Percentiles rank a stretch among this genome's conserved stretches.
Conservation (phyloP, 2,888 invertebrate species). For the Lissocephala sabroskyi region DNA sequence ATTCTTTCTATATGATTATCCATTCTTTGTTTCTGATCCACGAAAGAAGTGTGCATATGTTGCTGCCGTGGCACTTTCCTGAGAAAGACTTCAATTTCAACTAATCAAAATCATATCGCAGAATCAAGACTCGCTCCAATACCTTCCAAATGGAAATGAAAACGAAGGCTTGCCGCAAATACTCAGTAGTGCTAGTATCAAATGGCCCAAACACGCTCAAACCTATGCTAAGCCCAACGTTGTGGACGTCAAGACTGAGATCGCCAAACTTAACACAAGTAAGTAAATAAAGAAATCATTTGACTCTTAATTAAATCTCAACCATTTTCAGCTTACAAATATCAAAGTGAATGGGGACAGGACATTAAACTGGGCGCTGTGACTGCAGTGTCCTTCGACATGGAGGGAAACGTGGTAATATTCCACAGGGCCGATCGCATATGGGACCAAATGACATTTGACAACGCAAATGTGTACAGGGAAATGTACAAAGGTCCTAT, state of each 20-base stretch:
- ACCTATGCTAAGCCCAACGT: constrained; percentile 54
- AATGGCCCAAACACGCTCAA: constrained; percentile 64
- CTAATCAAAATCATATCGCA: constrained; percentile 24
- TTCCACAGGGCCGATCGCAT: constrained; percentile 85
- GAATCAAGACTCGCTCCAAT: constrained; percentile 55
- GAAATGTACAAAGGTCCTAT: constrained; percentile 77
- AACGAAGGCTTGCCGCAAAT: constrained; percentile 68
- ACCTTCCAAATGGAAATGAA: constrained; percentile 29
- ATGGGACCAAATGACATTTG: constrained; percentile 79
- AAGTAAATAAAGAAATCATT: constrained; percentile 22
- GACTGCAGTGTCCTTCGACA: constrained; percentile 85
- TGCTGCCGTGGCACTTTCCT: constrained; percentile 21
- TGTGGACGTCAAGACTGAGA: constrained; percentile 66
- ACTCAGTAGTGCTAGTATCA: constrained; percentile 62
- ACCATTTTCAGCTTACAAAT: constrained; percentile 73
- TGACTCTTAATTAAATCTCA: neutral
- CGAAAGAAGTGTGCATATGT: neutral
- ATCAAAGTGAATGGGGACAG: constrained; percentile 76
- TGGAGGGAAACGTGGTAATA: constrained; percentile 81
- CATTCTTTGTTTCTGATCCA: too few species aligned
- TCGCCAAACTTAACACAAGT: constrained; percentile 69
- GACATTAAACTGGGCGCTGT: constrained; percentile 80
- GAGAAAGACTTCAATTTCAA: neutral
- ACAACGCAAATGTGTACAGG: constrained; percentile 75
- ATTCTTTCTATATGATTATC: too few species aligned